A percentile compares a stretch with the other conserved stretches of the same genome.
These are phyloP conservation scores for Clupea harengus DNA, from an alignment of 2,113 vertebrate genomes.

Conservation along the genomic window DNA sequence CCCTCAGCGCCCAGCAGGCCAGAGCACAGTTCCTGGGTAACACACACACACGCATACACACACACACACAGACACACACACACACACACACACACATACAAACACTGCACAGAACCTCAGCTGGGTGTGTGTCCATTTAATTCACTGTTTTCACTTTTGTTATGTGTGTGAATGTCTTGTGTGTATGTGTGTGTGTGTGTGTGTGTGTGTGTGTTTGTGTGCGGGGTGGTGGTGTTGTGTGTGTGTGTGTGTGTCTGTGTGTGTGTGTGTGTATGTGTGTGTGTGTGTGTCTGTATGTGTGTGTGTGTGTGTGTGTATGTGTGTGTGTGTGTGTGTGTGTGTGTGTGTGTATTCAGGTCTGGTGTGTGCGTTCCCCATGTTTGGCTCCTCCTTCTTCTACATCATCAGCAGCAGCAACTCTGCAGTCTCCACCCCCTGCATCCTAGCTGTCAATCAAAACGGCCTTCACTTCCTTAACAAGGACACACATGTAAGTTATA, in stretches of 20 bases:
- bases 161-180: slow-evolving; percentile 10
- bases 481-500: slow-evolving; percentile 78
- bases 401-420: slow-evolving; percentile 82
- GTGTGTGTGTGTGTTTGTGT: not conserved
- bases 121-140: not conserved
- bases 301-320: slow-evolving; percentile 1
- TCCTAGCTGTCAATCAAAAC: slow-evolving; percentile 82
- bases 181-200: slow-evolving; percentile 21
- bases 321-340: slow-evolving; percentile 14
- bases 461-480: slow-evolving; percentile 85
- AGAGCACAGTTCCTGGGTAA: not conserved
- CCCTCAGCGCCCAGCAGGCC: too few relatives aligned
- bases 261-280: slow-evolving; percentile 12
- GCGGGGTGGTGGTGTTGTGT: not conserved
- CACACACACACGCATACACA: too few relatives aligned
- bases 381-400: slow-evolving; percentile 87
- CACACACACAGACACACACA: slow-evolving; percentile 73
- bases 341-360: slow-evolving; percentile 69
- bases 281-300: not conserved
- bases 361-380: slow-evolving; percentile 80
- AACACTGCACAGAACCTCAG: too few relatives aligned
- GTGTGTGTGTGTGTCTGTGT: too few relatives aligned
- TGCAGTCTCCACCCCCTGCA: slow-evolving; percentile 74
- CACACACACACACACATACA: slow-evolving; percentile 22
- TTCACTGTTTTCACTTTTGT: too few relatives aligned